phyloP scores from a whole-genome alignment of 2,797 vertebrate species.

The Enteromius radiatus region DNA sequence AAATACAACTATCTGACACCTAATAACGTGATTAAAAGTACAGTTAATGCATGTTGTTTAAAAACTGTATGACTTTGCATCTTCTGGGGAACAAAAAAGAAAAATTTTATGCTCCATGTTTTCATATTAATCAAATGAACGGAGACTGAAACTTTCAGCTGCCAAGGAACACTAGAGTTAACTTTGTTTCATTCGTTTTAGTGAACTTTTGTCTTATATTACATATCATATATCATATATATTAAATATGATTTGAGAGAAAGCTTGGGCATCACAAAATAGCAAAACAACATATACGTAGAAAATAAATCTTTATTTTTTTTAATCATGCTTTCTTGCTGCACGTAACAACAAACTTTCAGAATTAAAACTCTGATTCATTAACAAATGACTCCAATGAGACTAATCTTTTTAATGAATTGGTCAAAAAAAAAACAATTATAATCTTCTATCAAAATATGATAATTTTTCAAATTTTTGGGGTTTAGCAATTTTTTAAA shows the following conservation, averaged over 20 bases:
- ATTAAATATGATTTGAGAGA: slow-evolving; percentile 50
- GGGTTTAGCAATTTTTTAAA: neutral
- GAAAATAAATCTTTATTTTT: neutral
- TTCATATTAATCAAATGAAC: neutral
- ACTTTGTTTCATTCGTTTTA: too few species aligned
- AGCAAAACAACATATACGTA: neutral
- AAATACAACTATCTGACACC: slow-evolving; percentile 71
- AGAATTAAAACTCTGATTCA: neutral
- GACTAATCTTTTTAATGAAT: neutral
- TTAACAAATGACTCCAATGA: too few species aligned
- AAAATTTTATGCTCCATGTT: neutral
- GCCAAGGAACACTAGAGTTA: neutral
- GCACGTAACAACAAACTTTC: neutral
- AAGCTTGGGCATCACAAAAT: neutral
- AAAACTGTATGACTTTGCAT: neutral
- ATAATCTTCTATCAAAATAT: neutral
- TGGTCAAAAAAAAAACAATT: neutral
- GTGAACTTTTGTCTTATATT: neutral
- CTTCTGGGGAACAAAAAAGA: neutral
- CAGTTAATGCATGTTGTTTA: slow-evolving; percentile 61
- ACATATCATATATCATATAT: too few species aligned
- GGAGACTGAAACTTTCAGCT: neutral
- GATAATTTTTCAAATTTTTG: neutral
- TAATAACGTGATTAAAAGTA: slow-evolving; percentile 68
- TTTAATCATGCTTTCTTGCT: neutral